phyloP scores from a whole-genome alignment of 2,797 vertebrate genomes.

The Tokudaia tokunoshimensis region DNA sequence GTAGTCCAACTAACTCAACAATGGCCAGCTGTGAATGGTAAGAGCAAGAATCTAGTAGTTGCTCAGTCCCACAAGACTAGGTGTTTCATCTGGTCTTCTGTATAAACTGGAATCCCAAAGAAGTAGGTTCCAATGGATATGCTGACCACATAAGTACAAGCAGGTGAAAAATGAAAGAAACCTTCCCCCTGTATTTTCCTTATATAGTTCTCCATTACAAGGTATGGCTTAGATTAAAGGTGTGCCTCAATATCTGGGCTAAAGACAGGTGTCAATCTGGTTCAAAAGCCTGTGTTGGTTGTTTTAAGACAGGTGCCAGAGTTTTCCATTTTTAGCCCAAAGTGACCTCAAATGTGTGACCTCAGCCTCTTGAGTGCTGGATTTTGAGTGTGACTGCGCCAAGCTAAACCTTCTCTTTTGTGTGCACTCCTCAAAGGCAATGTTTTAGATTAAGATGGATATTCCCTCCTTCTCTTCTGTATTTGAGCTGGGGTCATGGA shows the following conservation, averaged over 20 bases:
- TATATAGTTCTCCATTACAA: too few species aligned
- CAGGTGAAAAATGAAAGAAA: too few species aligned
- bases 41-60: too few species aligned
- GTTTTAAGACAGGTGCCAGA: neutral
- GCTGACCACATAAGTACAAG: too few species aligned
- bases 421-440: neutral
- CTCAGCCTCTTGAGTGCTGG: neutral
- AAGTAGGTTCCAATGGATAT: too few species aligned
- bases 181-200: too few species aligned
- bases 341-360: neutral
- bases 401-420: neutral
- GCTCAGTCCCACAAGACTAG: too few species aligned
- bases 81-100: too few species aligned
- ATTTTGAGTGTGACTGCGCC: neutral
- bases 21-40: too few species aligned
- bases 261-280: neutral
- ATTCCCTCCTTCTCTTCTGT: neutral
- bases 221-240: too few species aligned
- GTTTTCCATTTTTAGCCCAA: neutral
- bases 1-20: too few species aligned
- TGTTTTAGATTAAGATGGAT: neutral
- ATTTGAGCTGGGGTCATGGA: neutral
- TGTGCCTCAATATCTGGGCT: neutral
- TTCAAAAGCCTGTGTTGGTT: neutral
- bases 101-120: too few species aligned